Percentiles rank a stretch among this genome's conserved stretches.
Evolutionary conservation across 2,113 vertebrate species (phyloP).

Genomic region (Synodontis membranacea): DNA sequence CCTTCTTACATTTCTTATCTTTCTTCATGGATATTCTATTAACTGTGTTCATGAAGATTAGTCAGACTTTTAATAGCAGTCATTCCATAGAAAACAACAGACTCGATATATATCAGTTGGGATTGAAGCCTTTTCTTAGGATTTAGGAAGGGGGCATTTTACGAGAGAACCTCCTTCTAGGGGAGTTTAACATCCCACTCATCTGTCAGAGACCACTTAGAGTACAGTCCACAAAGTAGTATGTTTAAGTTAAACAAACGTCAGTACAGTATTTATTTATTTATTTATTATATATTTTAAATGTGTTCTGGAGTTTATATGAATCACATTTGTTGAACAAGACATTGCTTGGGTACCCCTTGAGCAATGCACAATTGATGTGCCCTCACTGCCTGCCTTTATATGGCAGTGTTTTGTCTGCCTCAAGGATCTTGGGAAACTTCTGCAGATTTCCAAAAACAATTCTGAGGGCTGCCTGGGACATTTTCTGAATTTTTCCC

Average conservation of each 20-base stretch:
- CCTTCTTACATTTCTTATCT: not conserved
- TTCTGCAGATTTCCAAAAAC: conserved; percentile 56
- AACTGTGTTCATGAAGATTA: conserved; percentile 66
- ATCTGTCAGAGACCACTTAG: conserved; percentile 13
- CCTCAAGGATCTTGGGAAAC: conserved; percentile 53
- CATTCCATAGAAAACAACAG: conserved; percentile 44
- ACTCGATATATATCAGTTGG: conserved; percentile 61
- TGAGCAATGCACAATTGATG: conserved; percentile 18
- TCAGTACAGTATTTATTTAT: conserved; percentile 11
- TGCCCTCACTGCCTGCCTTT: conserved; percentile 59
- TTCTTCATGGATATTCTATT: conserved; percentile 28
- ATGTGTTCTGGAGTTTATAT: conserved; percentile 14
- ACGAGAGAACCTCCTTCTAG: not conserved
- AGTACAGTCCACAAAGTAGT: not conserved
- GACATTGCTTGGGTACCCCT: conserved; percentile 10
- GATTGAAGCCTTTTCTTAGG: conserved; percentile 53
- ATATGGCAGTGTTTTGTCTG: conserved; percentile 67
- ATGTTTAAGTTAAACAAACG: conserved; percentile 30
- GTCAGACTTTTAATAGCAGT: conserved; percentile 18
- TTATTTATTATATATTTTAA: too few species aligned
- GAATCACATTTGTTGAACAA: conserved; percentile 3
- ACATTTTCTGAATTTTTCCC: conserved; percentile 47
- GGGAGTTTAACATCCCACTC: conserved; percentile 14
- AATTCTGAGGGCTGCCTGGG: conserved; percentile 51
- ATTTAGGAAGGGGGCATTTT: not conserved